Percentiles rank a stretch among this genome's conserved stretches.
These are phyloP conservation scores for Platycheirus albimanus DNA, from an alignment of 2,888 invertebrate genomes.

Conservation along the genomic window DNA sequence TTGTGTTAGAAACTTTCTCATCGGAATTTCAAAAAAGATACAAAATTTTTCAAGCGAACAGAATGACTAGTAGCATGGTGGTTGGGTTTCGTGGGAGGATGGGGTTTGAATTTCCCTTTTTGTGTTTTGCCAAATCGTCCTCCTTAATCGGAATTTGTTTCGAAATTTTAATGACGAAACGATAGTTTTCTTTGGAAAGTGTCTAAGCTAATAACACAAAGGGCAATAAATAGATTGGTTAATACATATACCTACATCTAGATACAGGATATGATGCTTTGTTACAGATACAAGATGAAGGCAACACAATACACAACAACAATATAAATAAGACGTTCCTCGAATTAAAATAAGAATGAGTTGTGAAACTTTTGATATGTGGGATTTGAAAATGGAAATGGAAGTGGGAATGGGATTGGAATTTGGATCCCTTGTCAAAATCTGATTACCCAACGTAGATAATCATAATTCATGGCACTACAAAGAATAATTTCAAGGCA, in stretches of 20 bases:
- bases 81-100: neutral
- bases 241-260: no score
- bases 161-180: constrained; percentile 40
- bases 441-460: constrained; percentile 60
- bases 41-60: neutral
- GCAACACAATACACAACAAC: neutral
- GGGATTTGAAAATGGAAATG: no score
- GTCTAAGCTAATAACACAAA: constrained; percentile 16
- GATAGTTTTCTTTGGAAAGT: constrained; percentile 44
- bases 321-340: constrained; percentile 7
- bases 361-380: constrained; percentile 58
- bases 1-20: constrained; percentile 35
- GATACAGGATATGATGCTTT: neutral
- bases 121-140: constrained; percentile 15
- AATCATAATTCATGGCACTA: constrained; percentile 64
- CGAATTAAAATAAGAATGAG: constrained; percentile 13
- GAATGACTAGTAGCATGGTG: no score
- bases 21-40: constrained; percentile 24
- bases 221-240: neutral
- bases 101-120: constrained; percentile 18
- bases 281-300: neutral
- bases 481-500: constrained; percentile 22
- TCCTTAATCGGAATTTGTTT: constrained; percentile 56
- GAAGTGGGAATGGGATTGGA: no score
- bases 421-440: constrained; percentile 62